Conservation (phyloP, 1,140 invertebrate species). For the Drosophila kepulauana region DNA sequence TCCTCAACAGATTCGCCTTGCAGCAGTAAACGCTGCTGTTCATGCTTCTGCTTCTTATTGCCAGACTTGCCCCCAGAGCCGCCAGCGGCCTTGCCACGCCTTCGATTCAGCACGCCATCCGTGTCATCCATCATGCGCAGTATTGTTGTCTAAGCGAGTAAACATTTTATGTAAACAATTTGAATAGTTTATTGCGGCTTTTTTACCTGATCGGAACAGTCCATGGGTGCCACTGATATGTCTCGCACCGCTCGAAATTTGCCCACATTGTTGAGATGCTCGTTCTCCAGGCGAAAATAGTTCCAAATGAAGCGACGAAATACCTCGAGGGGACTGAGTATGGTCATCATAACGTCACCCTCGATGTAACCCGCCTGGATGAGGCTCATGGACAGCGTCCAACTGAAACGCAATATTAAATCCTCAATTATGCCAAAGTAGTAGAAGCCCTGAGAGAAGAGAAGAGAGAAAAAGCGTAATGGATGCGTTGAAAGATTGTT, state of each 20-base stretch:
- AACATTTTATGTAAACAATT: neutral
- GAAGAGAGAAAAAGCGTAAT: conserved; percentile 43
- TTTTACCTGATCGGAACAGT: conserved; percentile 89
- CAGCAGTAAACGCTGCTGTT: conserved; percentile 70
- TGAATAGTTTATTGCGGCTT: neutral
- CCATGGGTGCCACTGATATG: conserved; percentile 94
- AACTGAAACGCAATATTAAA: conserved; percentile 94
- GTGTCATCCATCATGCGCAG: conserved; percentile 98
- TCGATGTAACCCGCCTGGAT: conserved; percentile 90
- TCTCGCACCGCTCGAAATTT: conserved; percentile 96
- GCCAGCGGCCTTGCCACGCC: conserved; percentile 70
- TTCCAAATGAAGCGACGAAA: conserved; percentile 96
- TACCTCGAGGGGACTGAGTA: conserved; percentile 93
- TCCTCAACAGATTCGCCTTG: conserved; percentile 82
- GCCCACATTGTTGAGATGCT: conserved; percentile 97
- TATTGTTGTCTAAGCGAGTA: conserved; percentile 88
- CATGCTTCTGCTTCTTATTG: conserved; percentile 69
- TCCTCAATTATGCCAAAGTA: conserved; percentile 99
- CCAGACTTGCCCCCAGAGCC: conserved; percentile 56
- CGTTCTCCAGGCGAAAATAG: conserved; percentile 96
- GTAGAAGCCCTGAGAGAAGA: conserved; percentile 91
- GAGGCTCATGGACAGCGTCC: conserved; percentile 91
- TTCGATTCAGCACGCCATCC: conserved; percentile 92
- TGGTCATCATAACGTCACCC: conserved; percentile 91
- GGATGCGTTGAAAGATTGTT: conserved; percentile 69